Evolutionary conservation across 2,888 invertebrate species (phyloP).

Genomic region (Catocala fraxini): DNA sequence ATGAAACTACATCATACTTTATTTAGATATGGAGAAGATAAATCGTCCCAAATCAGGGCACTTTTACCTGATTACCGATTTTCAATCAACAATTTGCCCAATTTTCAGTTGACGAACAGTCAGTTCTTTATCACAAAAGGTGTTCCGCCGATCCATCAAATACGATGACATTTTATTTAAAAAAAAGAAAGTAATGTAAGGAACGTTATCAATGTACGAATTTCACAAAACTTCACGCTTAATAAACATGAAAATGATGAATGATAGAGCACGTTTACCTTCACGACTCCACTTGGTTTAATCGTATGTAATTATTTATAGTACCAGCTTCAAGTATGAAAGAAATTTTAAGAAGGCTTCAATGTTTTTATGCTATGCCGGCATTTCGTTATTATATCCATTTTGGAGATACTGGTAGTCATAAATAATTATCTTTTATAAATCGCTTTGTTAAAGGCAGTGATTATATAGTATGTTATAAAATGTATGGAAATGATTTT

Average conservation of each 20-base stretch:
- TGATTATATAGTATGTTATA: too few relatives aligned
- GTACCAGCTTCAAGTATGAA: neutral
- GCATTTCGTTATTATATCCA: neutral
- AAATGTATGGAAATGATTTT: too few relatives aligned
- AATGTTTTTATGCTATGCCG: neutral
- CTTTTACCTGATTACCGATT: too few relatives aligned
- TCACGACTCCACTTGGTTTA: conserved; percentile 13
- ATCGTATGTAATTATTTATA: conserved; percentile 17
- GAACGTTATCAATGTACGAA: conserved; percentile 20
- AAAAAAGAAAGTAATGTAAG: conserved; percentile 31
- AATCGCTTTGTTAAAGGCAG: too few relatives aligned
- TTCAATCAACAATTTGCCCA: too few relatives aligned
- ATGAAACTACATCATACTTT: too few relatives aligned
- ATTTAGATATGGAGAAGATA: too few relatives aligned
- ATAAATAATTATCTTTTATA: too few relatives aligned
- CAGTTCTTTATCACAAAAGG: neutral
- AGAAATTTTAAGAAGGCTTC: neutral
- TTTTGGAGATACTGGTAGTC: neutral
- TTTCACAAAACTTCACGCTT: conserved; percentile 34
- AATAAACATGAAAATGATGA: conserved; percentile 30
- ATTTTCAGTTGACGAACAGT: neutral
- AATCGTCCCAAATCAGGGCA: too few relatives aligned
- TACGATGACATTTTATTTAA: conserved; percentile 7
- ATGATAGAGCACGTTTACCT: conserved; percentile 19
- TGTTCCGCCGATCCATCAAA: conserved; percentile 14